These are phyloP conservation scores for Bombus huntii DNA, from an alignment of 1,140 invertebrate species.

Conservation along the genomic window DNA sequence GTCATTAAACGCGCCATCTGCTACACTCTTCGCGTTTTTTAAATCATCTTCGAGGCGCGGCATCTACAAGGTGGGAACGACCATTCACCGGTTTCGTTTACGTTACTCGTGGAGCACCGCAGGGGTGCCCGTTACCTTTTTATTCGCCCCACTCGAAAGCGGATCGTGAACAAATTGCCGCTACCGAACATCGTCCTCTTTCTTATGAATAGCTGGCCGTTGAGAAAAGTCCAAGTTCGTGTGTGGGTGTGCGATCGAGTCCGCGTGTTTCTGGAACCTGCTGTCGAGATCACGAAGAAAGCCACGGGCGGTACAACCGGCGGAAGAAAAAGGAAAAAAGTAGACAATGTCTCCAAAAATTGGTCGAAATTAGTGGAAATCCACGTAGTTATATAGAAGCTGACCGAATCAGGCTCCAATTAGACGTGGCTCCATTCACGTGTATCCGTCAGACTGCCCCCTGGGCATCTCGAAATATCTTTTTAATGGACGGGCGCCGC, in stretches of 20 bases:
- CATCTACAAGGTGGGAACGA: not conserved
- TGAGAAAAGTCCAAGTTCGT: not conserved
- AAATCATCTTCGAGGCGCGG: constrained; percentile 11
- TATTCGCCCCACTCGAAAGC: not conserved
- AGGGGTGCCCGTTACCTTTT: constrained; percentile 43
- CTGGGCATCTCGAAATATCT: constrained; percentile 74
- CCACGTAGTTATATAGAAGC: constrained; percentile 63
- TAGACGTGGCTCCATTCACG: constrained; percentile 75
- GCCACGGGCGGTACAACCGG: constrained; percentile 13
- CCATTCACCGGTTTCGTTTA: constrained; percentile 42
- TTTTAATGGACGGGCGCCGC: constrained; percentile 76
- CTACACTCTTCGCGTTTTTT: not conserved
- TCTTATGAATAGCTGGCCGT: not conserved
- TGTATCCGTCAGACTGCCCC: constrained; percentile 63
- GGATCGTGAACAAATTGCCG: constrained; percentile 41
- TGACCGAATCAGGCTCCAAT: constrained; percentile 63
- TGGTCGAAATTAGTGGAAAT: constrained; percentile 77
- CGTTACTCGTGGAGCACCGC: constrained; percentile 19
- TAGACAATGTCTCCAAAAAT: constrained; percentile 76
- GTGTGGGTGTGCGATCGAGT: not conserved
- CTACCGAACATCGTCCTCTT: constrained; percentile 33
- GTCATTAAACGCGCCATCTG: constrained; percentile 45
- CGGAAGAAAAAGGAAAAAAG: constrained; percentile 47
- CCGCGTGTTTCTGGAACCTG: not conserved
- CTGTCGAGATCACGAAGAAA: constrained; percentile 22